phyloP scores from a whole-genome alignment of 2,797 vertebrate species.

The Malacoraja senta region DNA sequence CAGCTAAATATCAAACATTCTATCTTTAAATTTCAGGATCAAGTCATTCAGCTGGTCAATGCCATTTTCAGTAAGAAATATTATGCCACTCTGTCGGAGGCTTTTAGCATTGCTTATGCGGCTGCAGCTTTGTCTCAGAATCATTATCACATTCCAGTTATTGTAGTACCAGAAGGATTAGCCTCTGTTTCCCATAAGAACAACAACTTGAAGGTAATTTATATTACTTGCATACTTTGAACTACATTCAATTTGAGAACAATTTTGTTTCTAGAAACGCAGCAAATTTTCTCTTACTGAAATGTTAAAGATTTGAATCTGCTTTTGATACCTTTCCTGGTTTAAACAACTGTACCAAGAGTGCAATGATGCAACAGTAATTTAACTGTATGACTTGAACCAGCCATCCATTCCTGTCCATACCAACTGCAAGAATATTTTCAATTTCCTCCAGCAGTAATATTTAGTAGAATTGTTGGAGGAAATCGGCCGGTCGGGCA shows the following conservation, averaged over 20 bases:
- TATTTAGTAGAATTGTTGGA: not conserved
- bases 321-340: not conserved
- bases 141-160: constrained; percentile 79
- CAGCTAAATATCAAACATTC: not conserved
- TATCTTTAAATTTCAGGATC: constrained; percentile 66
- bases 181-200: constrained; percentile 82
- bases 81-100: constrained; percentile 81
- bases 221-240: not conserved
- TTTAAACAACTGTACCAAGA: not conserved
- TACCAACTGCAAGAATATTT: not conserved
- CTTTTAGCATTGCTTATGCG: constrained; percentile 81
- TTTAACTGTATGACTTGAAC: not conserved
- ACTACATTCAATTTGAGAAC: not conserved
- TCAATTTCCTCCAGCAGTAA: not conserved
- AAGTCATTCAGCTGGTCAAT: constrained; percentile 90
- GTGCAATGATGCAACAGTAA: not conserved
- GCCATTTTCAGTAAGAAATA: constrained; percentile 94
- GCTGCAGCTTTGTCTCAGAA: constrained; percentile 77
- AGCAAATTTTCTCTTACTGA: not conserved
- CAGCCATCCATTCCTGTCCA: not conserved
- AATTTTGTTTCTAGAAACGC: not conserved
- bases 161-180: constrained; percentile 72
- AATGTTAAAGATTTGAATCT: not conserved
- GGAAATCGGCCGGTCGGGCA: too few relatives aligned
- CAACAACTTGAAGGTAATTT: constrained; percentile 71